Evolutionary conservation across 2,888 invertebrate species (phyloP), one percentile per base, ranked within the genome.

Genomic region (Thymelicus lineola): DNA sequence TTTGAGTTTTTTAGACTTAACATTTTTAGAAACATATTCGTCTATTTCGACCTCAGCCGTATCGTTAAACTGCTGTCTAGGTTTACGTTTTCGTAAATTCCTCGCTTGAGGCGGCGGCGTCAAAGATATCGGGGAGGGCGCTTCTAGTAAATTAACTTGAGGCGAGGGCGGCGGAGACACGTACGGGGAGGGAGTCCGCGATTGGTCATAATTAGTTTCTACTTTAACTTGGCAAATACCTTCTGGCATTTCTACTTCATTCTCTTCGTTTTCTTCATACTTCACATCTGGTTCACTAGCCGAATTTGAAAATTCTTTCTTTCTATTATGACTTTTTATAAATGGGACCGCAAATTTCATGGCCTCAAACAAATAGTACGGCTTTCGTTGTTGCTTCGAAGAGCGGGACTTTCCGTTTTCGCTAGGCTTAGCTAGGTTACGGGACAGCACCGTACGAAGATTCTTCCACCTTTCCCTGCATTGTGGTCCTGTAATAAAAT

Each of bases 391-490:
- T 53, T 17, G 38, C 10, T 28, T 38, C 7, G 53, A 28, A 4
- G 17, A 12, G 6, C 50, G 63, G 3, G 58, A 38, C 38, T 15
- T 58, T 6, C 58, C 58, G n/a, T 58, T 58, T 55, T 55, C 55
- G 28, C 35, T 55, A 10, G 42, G 63, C 55, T 38, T 64, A 28
- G 28, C 28, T n/a, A 64, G 7, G 42, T 64, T 53, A 20, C 63
- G 63, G 9, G 38, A 64, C 17, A 64, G 17, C 38, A 64, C 63
- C 9, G 63, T 64, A 6, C 63, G 63, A 12, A 64, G 63, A 20
- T 64, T 64, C 50, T 64, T 64, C 63, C 63, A 64, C 10, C 50
- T 48, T 53, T 64, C 63, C 20, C 38, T 48, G 20, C 53, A 64
- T 55, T 64, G 63, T 42, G 63, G 36, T n/a, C 63, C 63, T 64